Percentiles rank a stretch among this genome's conserved stretches.
phyloP scores from a whole-genome alignment of 2,113 vertebrate species.

The Aramus guarauna region DNA sequence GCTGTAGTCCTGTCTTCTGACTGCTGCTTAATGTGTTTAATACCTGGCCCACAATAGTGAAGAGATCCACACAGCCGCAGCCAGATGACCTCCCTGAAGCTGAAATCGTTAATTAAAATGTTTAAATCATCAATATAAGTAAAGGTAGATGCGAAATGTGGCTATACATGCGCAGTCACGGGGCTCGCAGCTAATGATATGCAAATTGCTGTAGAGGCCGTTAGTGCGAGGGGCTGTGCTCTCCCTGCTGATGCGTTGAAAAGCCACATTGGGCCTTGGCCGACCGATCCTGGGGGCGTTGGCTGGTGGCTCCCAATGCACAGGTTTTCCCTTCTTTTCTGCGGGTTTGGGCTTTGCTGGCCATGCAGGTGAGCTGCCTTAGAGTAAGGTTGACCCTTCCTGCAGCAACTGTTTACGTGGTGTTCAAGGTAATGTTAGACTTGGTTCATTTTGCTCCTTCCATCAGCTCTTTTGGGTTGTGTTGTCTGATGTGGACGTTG shows the following conservation, averaged over 20 bases:
- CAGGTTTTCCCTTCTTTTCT: neutral
- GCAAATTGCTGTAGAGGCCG: neutral
- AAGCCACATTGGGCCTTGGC: neutral
- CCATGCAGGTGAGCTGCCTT: neutral
- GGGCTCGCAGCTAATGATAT: neutral
- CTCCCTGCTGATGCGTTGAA: neutral
- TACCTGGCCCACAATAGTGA: neutral
- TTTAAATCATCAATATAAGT: neutral
- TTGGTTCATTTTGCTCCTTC: neutral
- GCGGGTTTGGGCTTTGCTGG: neutral
- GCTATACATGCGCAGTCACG: neutral
- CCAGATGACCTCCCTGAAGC: neutral
- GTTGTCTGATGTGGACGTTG: neutral
- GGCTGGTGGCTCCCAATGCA: neutral
- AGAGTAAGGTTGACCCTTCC: neutral
- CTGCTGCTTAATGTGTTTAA: neutral
- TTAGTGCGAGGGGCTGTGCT: neutral
- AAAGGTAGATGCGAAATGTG: neutral
- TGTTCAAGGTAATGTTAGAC: neutral
- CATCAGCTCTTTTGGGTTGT: neutral
- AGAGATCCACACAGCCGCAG: fast-evolving
- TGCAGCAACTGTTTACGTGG: neutral
- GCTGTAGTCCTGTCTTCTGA: neutral
- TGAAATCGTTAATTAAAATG: slow-evolving; percentile 13
- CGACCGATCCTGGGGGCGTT: neutral